Evolutionary conservation across 2,113 vertebrate genomes (phyloP), one percentile per base, ranked within the genome.

Genomic region (Pipa parva): DNA sequence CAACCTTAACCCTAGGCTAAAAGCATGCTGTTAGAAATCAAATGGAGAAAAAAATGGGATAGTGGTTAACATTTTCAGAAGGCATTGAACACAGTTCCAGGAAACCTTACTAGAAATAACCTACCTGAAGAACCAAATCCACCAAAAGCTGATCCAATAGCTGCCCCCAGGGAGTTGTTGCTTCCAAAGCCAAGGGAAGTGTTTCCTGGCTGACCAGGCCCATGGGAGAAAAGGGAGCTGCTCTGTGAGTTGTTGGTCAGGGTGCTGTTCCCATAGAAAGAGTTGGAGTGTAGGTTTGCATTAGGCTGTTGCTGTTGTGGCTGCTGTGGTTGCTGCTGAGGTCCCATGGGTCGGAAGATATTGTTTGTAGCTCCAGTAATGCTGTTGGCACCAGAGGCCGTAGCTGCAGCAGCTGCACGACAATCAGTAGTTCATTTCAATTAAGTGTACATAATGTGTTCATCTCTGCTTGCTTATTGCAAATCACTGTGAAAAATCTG

Each of bases 221-320:
- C 92, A 74, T 97, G 95, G 25, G 95, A 97, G 85, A 97, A 97
- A 51, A 97, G 87, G 69, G 95, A 97, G 82, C 91, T 95, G 86
- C 93, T 97, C 87, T 96, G 95, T 76, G 92, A 94, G 72, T 87
- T 97, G 80, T 79, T 93, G 25, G 90, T 89, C 77, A 97, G 83
- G 28, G 93, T 91, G 73, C 83, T 91, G 74, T 89, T 93, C 80
- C 93, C 95, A 52, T 97, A 97, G 85, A 97, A 97, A 11, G 95
- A 97, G 78, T 84, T 96, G 49, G 94, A 95, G 37, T 92, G 91
- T 50, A 97, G 84, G 73, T 90, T 94, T 64, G 85, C 90, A 81
- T 84, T 95, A 51, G 85, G 91, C 49, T 89, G 94, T 46, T 86
- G 90, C 37, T 87, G 91, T 55, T 90, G 93, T 73, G 92, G 94